These are phyloP conservation scores for Acanthis flammea DNA, from an alignment of 2,797 vertebrate species.

Conservation along the genomic window DNA sequence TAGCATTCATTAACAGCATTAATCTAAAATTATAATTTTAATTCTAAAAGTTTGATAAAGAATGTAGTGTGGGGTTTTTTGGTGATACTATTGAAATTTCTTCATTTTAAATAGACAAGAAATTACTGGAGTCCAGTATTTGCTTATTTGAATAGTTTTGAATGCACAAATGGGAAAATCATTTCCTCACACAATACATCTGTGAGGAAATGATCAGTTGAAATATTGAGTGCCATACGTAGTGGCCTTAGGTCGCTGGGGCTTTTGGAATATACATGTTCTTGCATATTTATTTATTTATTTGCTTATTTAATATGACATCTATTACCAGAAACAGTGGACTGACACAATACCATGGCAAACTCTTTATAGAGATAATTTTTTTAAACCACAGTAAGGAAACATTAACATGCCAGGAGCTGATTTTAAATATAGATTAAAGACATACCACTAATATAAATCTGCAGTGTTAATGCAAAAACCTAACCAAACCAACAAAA, in stretches of 20 bases:
- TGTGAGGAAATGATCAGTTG: not conserved
- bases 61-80: rapidly evolving
- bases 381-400: not conserved
- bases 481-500: too few relatives aligned
- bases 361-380: not conserved
- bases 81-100: not conserved
- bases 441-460: not conserved
- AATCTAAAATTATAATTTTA: not conserved
- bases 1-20: not conserved
- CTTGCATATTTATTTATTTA: not conserved
- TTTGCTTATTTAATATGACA: not conserved
- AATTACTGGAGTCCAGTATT: not conserved
- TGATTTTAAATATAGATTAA: not conserved
- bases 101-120: not conserved
- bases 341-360: not conserved
- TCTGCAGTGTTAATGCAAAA: rapidly evolving
- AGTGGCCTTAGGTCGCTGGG: not conserved
- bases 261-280: not conserved
- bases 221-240: not conserved
- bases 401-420: rapidly evolving
- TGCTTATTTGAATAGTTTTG: not conserved
- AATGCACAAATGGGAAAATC: not conserved
- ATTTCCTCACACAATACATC: too few relatives aligned
- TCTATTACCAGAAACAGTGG: not conserved
- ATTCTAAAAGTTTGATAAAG: not conserved